Conservation (phyloP, 2,888 invertebrate species). For the Xestia sexstrigata region DNA sequence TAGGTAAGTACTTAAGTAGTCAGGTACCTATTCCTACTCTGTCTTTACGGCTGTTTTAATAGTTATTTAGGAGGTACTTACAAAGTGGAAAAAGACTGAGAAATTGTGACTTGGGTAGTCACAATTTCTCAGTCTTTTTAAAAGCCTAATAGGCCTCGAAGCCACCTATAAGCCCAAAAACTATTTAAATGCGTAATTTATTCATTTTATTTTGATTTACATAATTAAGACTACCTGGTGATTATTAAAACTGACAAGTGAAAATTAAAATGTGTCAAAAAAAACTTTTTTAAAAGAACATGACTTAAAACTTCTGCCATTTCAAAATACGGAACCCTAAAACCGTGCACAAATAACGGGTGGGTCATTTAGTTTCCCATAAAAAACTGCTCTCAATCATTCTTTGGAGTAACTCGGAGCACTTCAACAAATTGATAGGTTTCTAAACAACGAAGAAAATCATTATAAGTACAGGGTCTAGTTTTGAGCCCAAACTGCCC, state of each 20-base stretch:
- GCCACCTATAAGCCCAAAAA: background rate
- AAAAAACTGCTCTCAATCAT: constrained; percentile 22
- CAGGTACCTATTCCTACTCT: too few species aligned
- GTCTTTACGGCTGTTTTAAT: too few species aligned
- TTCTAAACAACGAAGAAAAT: constrained; percentile 20
- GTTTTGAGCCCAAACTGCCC: too few species aligned
- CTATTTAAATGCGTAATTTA: background rate
- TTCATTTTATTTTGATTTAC: too few species aligned
- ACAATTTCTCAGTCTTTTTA: too few species aligned
- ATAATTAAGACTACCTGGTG: too few species aligned
- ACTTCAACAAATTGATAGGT: constrained; percentile 28
- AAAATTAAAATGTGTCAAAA: background rate
- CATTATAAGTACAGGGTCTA: background rate
- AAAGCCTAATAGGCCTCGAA: too few species aligned
- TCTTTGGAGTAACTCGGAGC: background rate
- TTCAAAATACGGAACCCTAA: background rate
- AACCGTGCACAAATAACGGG: background rate
- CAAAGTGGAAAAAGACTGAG: too few species aligned
- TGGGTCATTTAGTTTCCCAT: constrained; percentile 17
- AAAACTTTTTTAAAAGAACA: background rate
- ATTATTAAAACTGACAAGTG: background rate
- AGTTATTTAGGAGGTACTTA: too few species aligned
- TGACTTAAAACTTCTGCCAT: background rate
- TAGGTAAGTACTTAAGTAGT: too few species aligned
- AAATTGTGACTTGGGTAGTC: background rate